Evolutionary conservation across 2,113 vertebrate species (phyloP).

Genomic region (Steatornis caripensis): DNA sequence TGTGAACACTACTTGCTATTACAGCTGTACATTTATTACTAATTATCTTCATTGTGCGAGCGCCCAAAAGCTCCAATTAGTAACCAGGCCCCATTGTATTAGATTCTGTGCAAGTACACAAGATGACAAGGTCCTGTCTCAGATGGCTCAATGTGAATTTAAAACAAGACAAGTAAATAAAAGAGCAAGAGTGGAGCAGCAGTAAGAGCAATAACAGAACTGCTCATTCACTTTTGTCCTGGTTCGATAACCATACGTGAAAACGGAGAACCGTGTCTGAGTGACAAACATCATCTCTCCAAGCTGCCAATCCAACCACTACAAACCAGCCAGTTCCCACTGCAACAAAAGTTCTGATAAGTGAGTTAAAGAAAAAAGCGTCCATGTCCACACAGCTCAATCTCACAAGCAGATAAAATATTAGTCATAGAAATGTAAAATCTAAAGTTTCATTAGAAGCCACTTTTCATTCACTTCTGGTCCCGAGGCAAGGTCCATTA

Average conservation of each 20-base stretch:
- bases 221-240: not conserved
- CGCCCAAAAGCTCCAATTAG: slow-evolving; percentile 8
- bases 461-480: not conserved
- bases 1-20: not conserved
- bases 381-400: not conserved
- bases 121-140: not conserved
- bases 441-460: not conserved
- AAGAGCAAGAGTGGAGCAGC: not conserved
- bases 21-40: slow-evolving; percentile 11
- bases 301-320: not conserved
- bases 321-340: not conserved
- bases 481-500: not conserved
- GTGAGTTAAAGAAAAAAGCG: not conserved
- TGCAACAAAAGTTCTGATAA: not conserved
- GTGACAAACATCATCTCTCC: not conserved
- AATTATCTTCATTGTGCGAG: not conserved
- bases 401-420: not conserved
- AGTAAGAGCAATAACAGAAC: not conserved
- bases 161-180: not conserved
- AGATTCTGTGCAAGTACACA: not conserved
- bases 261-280: not conserved
- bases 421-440: not conserved
- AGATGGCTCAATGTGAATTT: not conserved
- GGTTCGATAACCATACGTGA: not conserved
- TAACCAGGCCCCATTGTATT: not conserved